Conservation (phyloP, 2,113 vertebrate species). For the Poecile atricapillus region DNA sequence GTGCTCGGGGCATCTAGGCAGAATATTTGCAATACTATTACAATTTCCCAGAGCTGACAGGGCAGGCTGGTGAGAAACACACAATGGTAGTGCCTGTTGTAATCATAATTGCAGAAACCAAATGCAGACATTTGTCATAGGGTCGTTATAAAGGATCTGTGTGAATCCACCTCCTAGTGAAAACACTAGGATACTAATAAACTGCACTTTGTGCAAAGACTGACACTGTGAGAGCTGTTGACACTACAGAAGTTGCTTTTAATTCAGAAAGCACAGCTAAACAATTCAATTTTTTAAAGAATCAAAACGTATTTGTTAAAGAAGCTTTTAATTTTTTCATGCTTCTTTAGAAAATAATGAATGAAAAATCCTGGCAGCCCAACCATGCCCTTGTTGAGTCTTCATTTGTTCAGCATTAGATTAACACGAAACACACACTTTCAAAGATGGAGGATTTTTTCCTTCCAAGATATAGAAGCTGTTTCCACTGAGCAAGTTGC, state of each 20-base stretch:
- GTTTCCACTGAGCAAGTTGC: slow-evolving; percentile 4
- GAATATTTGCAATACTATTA: background rate
- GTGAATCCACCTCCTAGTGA: background rate
- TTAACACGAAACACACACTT: slow-evolving; percentile 5
- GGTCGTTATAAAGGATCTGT: background rate
- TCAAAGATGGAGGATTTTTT: background rate
- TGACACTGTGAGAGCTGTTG: background rate
- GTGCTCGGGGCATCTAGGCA: background rate
- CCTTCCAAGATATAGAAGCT: background rate
- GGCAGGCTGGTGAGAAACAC: background rate
- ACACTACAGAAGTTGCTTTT: slow-evolving; percentile 2
- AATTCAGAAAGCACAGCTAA: slow-evolving; percentile 2
- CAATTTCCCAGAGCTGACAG: background rate
- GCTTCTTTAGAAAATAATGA: background rate
- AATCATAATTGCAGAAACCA: background rate
- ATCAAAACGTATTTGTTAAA: background rate
- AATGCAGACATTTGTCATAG: background rate
- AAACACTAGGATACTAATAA: background rate
- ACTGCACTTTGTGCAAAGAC: background rate
- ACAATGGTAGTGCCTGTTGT: background rate
- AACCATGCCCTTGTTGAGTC: background rate
- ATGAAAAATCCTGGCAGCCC: background rate
- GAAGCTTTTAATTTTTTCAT: background rate
- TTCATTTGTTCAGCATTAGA: background rate
- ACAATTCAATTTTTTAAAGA: background rate